Base-by-base conservation (phyloP, 2,113 vertebrate genomes). In the Dolichotis patagonum region DNA sequence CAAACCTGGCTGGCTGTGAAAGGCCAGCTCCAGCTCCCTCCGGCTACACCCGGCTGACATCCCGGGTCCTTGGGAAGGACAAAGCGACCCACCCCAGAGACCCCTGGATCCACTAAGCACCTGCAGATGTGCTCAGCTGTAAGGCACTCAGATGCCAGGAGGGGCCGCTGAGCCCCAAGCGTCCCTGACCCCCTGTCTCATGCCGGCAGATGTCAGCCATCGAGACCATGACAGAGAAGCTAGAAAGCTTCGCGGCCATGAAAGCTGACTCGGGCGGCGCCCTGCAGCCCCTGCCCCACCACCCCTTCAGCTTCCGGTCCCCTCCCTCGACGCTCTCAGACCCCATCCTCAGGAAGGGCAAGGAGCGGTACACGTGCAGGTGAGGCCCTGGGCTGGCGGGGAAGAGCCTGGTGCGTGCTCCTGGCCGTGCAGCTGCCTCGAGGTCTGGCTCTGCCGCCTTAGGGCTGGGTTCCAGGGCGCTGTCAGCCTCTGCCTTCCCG, bases 361-460 rank as follows among this genome's bases (percentile, higher is more conserved):
- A 99, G 98, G 99, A 99, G 97, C 99, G 99, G 5, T 99, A 99
- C 95, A 99, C 99, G 49, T 99, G 99, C 99, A 99, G 99, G 99
- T 99, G 95, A 97, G 98, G 32, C 13, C 35, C 67, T 4, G 2
- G 22, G 49, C 43, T 0, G 35, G 58, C 0, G 17, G 71, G 49
- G 14, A 17, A 84, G 67, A 20, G 63, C 28, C 4, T 4, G 43
- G n/a, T n/a, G n/a, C n/a, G n/a, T n/a, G n/a, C n/a, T n/a, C n/a
- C n/a, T 46, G 46, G 46, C 46, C 46, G 73, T 10, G 28, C 52
- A 28, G 49, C 26, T 0, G 49, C 49, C 1, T 3, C 1, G 56
- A 7, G 10, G 20, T 30, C 56, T 5, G 7, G 4, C 8, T 62
- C 54, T 13, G 0, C 12, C n/a, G 5, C 13, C 30, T 13, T 16